Base-by-base conservation (phyloP, 1,140 invertebrate genomes). In the Ceratina australensis region DNA sequence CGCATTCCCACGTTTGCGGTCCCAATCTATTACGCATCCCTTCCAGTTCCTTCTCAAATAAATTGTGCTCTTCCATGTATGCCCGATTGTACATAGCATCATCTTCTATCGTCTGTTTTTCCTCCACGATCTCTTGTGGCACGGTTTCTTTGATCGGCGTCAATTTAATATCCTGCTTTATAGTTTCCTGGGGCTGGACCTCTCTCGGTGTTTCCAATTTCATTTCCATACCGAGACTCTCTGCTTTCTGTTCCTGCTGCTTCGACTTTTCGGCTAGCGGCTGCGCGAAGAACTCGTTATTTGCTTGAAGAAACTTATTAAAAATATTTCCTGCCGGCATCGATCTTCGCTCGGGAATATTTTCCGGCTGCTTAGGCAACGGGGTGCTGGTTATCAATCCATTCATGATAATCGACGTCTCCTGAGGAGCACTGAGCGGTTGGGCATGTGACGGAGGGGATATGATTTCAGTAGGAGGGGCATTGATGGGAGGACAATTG, bases 41-140 rank as follows among this genome's bases (percentile, higher is more conserved):
- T 42, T 42, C 33, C 33, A 94, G 72, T 84, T 94, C 94, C 65
- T 90, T 91, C 42, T 93, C 90, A 87, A 94, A 94, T 33, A 91
- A 87, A 5, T 66, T 80, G 33, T 92, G 90, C 83, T 94, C 89
- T 28, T 92, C 89, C 8, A 83, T 49, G 64, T 89, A 92, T 26
- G 88, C 90, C 3, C 80, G 80, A 52, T 90, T 49, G 68, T 89
- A 91, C 24, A 90, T 76, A 12, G n/a, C 64, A 16, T 84, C 75
- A 13, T 85, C 79, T 1, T 85, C 83, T 15, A 71, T n/a, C 0
- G 61, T 64, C 59, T 76, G 16, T 72, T 84, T 89, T 3, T 82
- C 74, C 69, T 88, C 86, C 3, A 54, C 54, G n/a, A 57, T 0
- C 63, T 78, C 66, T 8, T 75, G 73, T 3, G 22, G 12, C 26